Evolutionary conservation across 2,888 invertebrate genomes (phyloP).

Genomic region (Dicycla oo): DNA sequence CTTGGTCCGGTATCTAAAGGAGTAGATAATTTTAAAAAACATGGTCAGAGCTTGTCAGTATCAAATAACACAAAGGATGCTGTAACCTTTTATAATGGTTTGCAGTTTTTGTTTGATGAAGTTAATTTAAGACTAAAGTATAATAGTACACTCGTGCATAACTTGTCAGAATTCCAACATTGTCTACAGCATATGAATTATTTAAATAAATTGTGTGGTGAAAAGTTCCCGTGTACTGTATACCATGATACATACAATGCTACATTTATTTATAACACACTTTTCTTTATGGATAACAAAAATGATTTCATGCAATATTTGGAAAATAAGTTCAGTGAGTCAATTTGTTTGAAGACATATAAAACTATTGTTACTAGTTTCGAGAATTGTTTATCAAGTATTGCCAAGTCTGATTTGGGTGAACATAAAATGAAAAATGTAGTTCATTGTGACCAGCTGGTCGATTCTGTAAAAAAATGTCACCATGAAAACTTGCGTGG

Average conservation of each 20-base stretch:
- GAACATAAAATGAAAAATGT: background rate
- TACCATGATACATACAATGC: conserved; percentile 67
- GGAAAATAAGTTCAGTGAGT: conserved; percentile 27
- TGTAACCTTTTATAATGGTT: conserved; percentile 31
- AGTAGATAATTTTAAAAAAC: conserved; percentile 10
- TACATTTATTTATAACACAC: conserved; percentile 69
- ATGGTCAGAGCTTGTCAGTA: background rate
- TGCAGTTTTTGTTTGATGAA: conserved; percentile 49
- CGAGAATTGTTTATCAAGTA: conserved; percentile 41
- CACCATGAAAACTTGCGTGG: too few relatives aligned
- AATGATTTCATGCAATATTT: conserved; percentile 46
- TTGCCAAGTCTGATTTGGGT: background rate
- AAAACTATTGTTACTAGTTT: conserved; percentile 48
- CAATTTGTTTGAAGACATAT: conserved; percentile 26
- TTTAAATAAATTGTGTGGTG: conserved; percentile 69
- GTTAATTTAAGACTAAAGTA: conserved; percentile 18
- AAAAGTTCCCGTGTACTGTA: conserved; percentile 55
- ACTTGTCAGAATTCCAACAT: conserved; percentile 72
- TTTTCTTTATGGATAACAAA: conserved; percentile 46
- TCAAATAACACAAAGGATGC: background rate
- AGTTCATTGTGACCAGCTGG: too few relatives aligned
- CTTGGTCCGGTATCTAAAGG: conserved; percentile 35
- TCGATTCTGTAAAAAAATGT: too few relatives aligned
- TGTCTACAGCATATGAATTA: conserved; percentile 74
- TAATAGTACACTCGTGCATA: conserved; percentile 60